phyloP scores from a whole-genome alignment of 2,797 vertebrate species.

The Sternarchorhynchus goeldii region DNA sequence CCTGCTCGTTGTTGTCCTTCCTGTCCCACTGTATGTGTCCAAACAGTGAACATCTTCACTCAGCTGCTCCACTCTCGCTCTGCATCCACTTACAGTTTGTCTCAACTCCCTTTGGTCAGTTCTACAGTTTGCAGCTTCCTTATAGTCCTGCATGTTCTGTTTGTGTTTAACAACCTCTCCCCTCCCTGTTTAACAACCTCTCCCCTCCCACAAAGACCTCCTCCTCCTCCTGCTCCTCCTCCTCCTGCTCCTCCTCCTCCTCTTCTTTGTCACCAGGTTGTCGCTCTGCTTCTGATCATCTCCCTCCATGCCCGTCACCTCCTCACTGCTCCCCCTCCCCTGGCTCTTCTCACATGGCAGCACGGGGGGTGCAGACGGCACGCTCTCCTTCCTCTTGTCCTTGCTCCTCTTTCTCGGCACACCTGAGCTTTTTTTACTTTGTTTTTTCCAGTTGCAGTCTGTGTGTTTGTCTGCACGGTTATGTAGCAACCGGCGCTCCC shows the following conservation, averaged over 20 bases:
- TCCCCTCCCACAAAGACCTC: too few species aligned
- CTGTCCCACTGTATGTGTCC: conserved; percentile 18
- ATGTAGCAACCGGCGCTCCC: conserved; percentile 68
- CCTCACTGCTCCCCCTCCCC: conserved; percentile 51
- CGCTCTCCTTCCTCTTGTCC: conserved; percentile 46
- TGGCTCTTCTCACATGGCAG: conserved; percentile 69
- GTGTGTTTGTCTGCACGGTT: conserved; percentile 48
- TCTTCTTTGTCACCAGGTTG: conserved; percentile 26
- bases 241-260: too few species aligned
- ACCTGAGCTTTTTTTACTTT: conserved; percentile 52
- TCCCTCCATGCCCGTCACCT: conserved; percentile 41
- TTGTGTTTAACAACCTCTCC: conserved; percentile 34
- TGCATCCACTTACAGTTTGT: conserved; percentile 34
- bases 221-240: too few species aligned
- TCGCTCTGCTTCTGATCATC: conserved; percentile 47
- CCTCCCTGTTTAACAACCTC: too few species aligned
- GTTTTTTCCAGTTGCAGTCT: conserved; percentile 16
- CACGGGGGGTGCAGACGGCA: conserved; percentile 72
- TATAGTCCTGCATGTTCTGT: conserved; percentile 60
- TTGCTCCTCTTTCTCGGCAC: conserved; percentile 49
- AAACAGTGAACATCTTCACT: not conserved
- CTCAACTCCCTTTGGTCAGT: conserved; percentile 59
- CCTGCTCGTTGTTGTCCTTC: conserved; percentile 29
- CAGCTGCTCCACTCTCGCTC: conserved; percentile 20
- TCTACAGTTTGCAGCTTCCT: conserved; percentile 54